Base-by-base conservation (phyloP, 1,140 invertebrate species). In the Calycopis cecrops region DNA sequence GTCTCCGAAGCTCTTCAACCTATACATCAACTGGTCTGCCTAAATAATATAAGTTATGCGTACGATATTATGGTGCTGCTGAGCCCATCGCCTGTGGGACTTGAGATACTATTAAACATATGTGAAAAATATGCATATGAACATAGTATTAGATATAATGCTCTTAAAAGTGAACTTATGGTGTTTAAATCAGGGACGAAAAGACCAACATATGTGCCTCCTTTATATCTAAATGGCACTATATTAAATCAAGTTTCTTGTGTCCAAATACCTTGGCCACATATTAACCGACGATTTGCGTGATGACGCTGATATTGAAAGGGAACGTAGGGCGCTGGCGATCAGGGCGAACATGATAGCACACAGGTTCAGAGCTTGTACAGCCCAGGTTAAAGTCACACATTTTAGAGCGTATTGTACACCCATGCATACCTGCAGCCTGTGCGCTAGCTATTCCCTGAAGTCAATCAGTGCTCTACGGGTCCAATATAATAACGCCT, bases 31-130 rank as follows among this genome's bases (percentile, higher is more conserved):
- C 10, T 17, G 10, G 10, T 10, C n/a, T 52, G 14, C 35, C 1
- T 10, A 37, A 18, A 4, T 33, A 12, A n/a, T n/a, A n/a, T n/a
- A n/a, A n/a, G n/a, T n/a, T n/a, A n/a, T n/a, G n/a, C n/a, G n/a
- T n/a, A n/a, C 9, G 50, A 52, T 38, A 14, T 17, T 35, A 52
- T 52, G 50, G 35, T 52, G 33, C 17, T 52, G 35, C 16, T 52
- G 6, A 37, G 50, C 14, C 34, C 50, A 7, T 37, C 51, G 1
- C 11, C 16, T 10, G 8, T 16, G 11, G 35, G 33, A 3, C 33
- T 40, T 3, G 21, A 17, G 35, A 11, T 11, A 35, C 35, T 35
- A 8, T 11, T 35, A 11, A 11, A 7, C 7, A 35, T 35, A 8
- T 35, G 35, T 35, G 35, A 35, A 11, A 8, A 7, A 8, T 35